Base-by-base conservation (phyloP, 2,888 invertebrate genomes). In the Endomychus coccineus region DNA sequence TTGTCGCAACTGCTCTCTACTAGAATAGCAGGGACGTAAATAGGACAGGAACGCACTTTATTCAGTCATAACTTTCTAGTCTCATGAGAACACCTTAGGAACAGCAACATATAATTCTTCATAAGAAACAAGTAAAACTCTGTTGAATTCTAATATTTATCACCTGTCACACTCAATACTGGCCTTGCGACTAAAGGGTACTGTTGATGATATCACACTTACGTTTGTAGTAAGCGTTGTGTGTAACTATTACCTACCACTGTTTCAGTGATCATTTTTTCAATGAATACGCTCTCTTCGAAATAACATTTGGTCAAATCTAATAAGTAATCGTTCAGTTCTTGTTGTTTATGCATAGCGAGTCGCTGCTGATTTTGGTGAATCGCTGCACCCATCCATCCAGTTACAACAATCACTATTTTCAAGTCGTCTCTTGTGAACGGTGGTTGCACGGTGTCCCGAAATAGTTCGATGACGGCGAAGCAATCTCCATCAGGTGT, bases 211-310 rank as follows among this genome's bases (percentile, higher is more conserved):
- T n/a, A n/a, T n/a, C n/a, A n/a, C n/a, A n/a, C n/a, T n/a, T n/a
- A n/a, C n/a, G n/a, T n/a, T n/a, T n/a, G n/a, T n/a, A n/a, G n/a
- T n/a, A n/a, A n/a, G n/a, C n/a, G n/a, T n/a, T n/a, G n/a, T n/a
- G n/a, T n/a, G n/a, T n/a, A 19, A 19, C 6, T 7, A 19, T 11
- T 15, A 50, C 59, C 50, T 56, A 75, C 75, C 59, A 76, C 64
- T 66, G 76, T 73, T 55, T 77, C 76, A 17, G 72, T 71, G 2
- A 77, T 68, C 68, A 77, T 70, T 15, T 73, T 74, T 39, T 75
- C 76, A 11, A 74, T 64, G 3, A 68, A 64, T 0, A 73, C 71
- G 2, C 67, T 63, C 37, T 75, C 72, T 27, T 72, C 71, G 61
- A 75, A 77, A 58, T 74, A 77, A 30, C 58, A 60, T 43, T 64